These are phyloP conservation scores for Thereuonema tuberculata DNA, from an alignment of 1,140 invertebrate genomes.

Conservation along the genomic window DNA sequence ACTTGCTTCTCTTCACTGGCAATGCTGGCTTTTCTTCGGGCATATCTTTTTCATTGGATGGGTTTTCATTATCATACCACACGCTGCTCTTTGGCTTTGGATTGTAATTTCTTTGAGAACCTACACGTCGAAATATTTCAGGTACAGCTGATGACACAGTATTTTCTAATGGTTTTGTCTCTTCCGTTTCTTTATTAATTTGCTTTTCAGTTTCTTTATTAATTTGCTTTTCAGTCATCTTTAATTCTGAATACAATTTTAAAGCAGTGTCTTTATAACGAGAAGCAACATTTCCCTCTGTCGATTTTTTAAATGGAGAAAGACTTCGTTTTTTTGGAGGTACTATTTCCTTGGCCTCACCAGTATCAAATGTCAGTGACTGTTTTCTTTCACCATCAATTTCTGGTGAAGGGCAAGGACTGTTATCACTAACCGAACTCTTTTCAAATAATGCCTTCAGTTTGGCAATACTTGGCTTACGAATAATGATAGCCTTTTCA, in stretches of 20 bases:
- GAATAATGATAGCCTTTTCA: slow-evolving; percentile 23
- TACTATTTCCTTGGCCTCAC: neutral
- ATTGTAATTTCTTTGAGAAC: neutral
- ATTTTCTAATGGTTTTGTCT: neutral
- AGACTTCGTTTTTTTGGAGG: neutral
- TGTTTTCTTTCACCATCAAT: slow-evolving; percentile 15
- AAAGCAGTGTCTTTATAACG: slow-evolving; percentile 16
- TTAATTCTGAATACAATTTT: slow-evolving; percentile 17
- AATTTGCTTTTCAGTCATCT: neutral
- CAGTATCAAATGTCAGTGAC: slow-evolving; percentile 11
- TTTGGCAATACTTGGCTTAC: slow-evolving; percentile 35
- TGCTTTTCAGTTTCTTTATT: neutral
- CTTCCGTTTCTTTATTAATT: neutral
- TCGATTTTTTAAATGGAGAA: neutral
- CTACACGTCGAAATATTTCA: neutral
- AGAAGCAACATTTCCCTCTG: slow-evolving; percentile 17
- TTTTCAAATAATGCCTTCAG: slow-evolving; percentile 37
- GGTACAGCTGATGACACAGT: neutral
- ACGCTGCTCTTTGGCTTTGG: neutral
- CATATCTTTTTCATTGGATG: neutral
- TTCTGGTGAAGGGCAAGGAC: slow-evolving; percentile 2
- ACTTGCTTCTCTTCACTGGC: slow-evolving; percentile 30
- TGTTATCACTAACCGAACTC: neutral
- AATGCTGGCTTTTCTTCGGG: slow-evolving; percentile 16
- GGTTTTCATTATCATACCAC: slow-evolving; percentile 6